Conservation (phyloP, 2,113 vertebrate genomes). For the Oryzias melastigma region DNA sequence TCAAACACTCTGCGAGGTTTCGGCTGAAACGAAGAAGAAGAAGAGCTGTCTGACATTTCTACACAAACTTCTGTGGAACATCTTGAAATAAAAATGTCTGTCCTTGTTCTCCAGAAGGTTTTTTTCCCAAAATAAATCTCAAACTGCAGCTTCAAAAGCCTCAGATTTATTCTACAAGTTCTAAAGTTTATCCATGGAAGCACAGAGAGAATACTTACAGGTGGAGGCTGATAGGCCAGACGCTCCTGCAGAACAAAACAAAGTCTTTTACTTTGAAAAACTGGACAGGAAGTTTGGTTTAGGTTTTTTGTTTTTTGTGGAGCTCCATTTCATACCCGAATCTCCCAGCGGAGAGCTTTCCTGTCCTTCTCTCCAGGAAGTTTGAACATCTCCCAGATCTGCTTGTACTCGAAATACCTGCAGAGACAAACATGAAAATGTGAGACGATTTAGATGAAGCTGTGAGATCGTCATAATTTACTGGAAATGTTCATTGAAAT, state of each 20-base stretch:
- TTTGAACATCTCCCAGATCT: constrained; percentile 76
- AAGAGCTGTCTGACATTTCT: no score
- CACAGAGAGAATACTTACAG: constrained; percentile 55
- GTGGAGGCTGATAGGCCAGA: constrained; percentile 71
- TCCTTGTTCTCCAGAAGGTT: not conserved
- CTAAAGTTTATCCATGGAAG: no score
- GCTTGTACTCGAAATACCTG: constrained; percentile 82
- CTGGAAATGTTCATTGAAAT: no score
- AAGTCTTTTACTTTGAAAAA: not conserved
- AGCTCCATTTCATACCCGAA: constrained; percentile 63
- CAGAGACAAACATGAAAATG: not conserved
- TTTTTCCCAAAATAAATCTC: not conserved
- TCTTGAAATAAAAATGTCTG: no score
- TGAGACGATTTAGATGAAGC: no score
- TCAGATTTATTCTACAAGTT: no score
- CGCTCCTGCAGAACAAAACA: constrained; percentile 63
- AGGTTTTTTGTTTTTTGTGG: no score
- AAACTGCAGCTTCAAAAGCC: no score
- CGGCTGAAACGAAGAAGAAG: constrained; percentile 49
- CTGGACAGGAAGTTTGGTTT: no score
- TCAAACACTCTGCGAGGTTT: constrained; percentile 65
- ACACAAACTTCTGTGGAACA: no score
- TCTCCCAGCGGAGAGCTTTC: constrained; percentile 67
- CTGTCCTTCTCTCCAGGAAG: constrained; percentile 75
- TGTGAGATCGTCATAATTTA: no score